Conservation (phyloP, 2,888 invertebrate species). For the Steinernema carpocapsae region DNA sequence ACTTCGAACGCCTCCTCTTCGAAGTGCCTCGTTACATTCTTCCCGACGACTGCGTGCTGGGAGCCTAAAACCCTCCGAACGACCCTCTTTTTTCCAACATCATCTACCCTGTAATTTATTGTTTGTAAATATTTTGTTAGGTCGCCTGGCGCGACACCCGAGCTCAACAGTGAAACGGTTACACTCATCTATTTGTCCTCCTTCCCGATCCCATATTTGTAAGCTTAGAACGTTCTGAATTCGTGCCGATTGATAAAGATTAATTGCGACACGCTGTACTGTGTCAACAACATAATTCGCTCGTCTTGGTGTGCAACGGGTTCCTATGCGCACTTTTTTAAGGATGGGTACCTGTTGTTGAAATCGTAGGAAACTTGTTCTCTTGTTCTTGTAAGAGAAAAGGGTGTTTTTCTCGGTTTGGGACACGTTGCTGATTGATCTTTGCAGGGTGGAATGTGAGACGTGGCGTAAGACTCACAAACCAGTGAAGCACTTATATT, state of each 20-base stretch:
- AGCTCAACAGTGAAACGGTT: background rate
- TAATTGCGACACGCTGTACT: conserved; percentile 15
- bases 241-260: conserved; percentile 26
- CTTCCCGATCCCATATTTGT: background rate
- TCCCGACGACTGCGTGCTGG: conserved; percentile 33
- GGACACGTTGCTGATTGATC: no score
- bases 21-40: conserved; percentile 31
- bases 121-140: conserved; percentile 32
- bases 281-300: background rate
- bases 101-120: background rate
- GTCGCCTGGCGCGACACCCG: conserved; percentile 25
- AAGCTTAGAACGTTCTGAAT: background rate
- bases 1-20: conserved; percentile 32
- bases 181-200: background rate
- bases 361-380: background rate
- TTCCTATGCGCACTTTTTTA: background rate
- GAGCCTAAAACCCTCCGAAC: background rate
- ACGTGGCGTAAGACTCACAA: no score
- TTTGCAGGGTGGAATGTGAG: no score
- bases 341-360: background rate
- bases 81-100: background rate
- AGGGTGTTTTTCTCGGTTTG: background rate
- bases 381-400: background rate
- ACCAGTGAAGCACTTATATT: no score
- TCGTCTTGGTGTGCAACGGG: background rate